phyloP scores from a whole-genome alignment of 2,797 vertebrate species.

The Urosaurus nigricauda region DNA sequence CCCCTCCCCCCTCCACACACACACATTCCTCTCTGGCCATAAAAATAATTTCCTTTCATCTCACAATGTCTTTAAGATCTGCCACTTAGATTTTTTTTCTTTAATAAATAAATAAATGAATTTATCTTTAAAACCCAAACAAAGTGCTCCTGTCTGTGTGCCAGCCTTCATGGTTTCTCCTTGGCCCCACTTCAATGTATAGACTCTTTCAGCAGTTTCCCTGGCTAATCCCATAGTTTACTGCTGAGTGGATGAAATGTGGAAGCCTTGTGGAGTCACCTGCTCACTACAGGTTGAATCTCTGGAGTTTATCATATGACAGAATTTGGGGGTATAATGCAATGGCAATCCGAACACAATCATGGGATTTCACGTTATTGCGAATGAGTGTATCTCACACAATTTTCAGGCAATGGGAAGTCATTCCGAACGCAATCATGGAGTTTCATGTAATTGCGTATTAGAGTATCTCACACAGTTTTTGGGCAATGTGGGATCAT shows the following conservation, averaged over 20 bases:
- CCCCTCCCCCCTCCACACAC: fast-evolving
- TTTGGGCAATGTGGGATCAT: too few relatives aligned
- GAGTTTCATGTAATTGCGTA: too few relatives aligned
- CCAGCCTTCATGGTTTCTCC: neutral
- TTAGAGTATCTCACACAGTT: too few relatives aligned
- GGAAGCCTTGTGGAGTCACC: too few relatives aligned
- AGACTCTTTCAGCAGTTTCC: conserved; percentile 6
- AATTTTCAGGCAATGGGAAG: too few relatives aligned
- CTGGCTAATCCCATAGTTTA: neutral
- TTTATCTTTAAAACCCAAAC: conserved; percentile 16
- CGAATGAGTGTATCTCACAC: too few relatives aligned
- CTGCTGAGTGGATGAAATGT: neutral
- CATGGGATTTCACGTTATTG: too few relatives aligned
- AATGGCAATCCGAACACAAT: too few relatives aligned
- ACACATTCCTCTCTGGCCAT: neutral
- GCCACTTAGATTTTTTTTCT: neutral
- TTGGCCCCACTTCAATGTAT: neutral
- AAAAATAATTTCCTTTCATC: conserved; percentile 13
- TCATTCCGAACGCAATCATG: too few relatives aligned
- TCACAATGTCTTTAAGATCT: neutral
- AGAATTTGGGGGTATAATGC: too few relatives aligned
- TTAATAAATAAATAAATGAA: neutral
- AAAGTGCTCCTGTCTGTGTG: conserved; percentile 7
- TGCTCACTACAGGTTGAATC: too few relatives aligned
- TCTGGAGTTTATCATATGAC: too few relatives aligned